Percentiles rank a stretch among this genome's conserved stretches.
Evolutionary conservation across 2,797 vertebrate species (phyloP).

Genomic region (Phataginus tricuspis): DNA sequence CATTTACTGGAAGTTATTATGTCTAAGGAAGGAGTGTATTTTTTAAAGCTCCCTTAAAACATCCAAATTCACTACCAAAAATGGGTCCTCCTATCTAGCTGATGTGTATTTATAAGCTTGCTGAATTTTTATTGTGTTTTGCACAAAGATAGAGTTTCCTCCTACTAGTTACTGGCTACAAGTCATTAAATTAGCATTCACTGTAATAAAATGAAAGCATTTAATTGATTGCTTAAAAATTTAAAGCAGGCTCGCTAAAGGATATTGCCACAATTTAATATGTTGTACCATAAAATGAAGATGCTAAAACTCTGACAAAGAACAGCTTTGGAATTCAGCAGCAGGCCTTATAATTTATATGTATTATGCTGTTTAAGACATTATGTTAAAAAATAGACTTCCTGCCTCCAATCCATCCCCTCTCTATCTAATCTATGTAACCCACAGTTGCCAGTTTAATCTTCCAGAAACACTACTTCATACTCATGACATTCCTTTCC

Average conservation of each 20-base stretch:
- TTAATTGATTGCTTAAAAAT: conserved; percentile 64
- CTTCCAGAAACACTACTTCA: neutral
- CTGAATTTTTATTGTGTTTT: conserved; percentile 60
- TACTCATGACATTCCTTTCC: neutral
- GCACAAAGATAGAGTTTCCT: conserved; percentile 32
- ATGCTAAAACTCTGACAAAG: conserved; percentile 49
- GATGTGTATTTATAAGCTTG: conserved; percentile 22
- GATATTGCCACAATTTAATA: conserved; percentile 52
- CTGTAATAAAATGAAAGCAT: conserved; percentile 59
- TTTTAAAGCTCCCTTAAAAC: conserved; percentile 6
- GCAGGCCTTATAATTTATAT: conserved; percentile 31
- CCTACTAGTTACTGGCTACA: conserved; percentile 42
- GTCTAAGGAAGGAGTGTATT: neutral
- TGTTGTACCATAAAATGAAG: conserved; percentile 27
- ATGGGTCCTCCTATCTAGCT: neutral
- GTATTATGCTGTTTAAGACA: conserved; percentile 43
- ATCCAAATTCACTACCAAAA: conserved; percentile 2
- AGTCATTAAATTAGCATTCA: conserved; percentile 63
- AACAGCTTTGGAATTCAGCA: conserved; percentile 52
- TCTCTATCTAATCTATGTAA: conserved; percentile 26
- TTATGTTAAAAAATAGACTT: conserved; percentile 49
- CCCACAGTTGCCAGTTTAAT: conserved; percentile 5
- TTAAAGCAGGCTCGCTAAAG: conserved; percentile 26
- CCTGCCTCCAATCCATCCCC: neutral
- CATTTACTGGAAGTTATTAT: neutral